Conservation (phyloP, 2,113 vertebrate genomes). For the Ptilorrhoa leucosticta region DNA sequence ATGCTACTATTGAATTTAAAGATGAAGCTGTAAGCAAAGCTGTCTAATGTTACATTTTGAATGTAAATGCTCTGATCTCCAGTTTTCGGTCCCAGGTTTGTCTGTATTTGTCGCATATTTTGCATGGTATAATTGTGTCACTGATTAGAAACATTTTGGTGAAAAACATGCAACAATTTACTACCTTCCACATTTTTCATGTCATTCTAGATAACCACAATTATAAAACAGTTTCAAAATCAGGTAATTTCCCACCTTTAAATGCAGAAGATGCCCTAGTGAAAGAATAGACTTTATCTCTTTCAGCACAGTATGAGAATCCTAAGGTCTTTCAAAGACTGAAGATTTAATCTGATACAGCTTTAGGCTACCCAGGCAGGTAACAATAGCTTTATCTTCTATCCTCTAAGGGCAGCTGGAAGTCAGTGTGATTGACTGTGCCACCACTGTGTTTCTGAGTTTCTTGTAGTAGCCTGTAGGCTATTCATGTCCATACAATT, state of each 20-base stretch:
- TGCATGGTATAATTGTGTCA: background rate
- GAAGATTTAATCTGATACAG: slow-evolving; percentile 6
- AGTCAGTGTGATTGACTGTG: slow-evolving; percentile 40
- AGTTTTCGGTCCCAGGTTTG: accelerated
- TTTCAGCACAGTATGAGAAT: background rate
- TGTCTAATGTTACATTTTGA: background rate
- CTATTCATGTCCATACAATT: slow-evolving; percentile 19
- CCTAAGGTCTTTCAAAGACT: background rate
- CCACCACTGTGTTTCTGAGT: slow-evolving; percentile 1
- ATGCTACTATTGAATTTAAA: background rate
- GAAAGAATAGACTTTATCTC: background rate
- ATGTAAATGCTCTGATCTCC: background rate
- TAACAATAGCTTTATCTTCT: slow-evolving; percentile 55
- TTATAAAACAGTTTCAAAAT: background rate
- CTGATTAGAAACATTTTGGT: background rate
- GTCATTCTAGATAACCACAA: background rate
- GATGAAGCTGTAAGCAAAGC: background rate
- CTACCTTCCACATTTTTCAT: background rate
- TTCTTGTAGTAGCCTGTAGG: slow-evolving; percentile 1
- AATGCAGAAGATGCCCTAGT: background rate
- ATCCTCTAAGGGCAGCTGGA: slow-evolving; percentile 7
- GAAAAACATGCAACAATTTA: background rate
- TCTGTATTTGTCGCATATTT: background rate
- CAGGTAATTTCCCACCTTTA: background rate
- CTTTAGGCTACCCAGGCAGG: slow-evolving; percentile 33